phyloP scores from a whole-genome alignment of 2,797 vertebrate genomes.

The Epinephelus coioides region DNA sequence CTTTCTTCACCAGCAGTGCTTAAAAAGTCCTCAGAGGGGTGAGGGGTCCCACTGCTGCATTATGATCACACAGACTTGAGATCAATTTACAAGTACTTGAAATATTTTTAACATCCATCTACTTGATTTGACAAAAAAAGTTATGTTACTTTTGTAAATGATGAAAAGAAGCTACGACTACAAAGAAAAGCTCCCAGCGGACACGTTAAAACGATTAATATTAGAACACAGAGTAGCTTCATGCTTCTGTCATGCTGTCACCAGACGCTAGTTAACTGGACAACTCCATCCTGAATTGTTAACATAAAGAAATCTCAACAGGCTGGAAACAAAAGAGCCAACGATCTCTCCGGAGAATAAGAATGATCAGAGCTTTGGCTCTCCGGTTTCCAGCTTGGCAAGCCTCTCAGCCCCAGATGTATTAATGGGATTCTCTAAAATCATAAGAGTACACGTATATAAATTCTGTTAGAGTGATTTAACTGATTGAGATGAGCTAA shows the following conservation, averaged over 20 bases:
- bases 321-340: constrained; percentile 48
- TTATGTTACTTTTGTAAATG: neutral
- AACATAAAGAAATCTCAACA: constrained; percentile 43
- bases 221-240: constrained; percentile 53
- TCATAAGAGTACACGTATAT: constrained; percentile 9
- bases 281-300: constrained; percentile 47
- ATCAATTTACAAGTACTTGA: constrained; percentile 33
- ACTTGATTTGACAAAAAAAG: constrained; percentile 15
- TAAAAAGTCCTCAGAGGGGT: constrained; percentile 47
- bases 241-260: constrained; percentile 46
- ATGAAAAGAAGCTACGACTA: constrained; percentile 20
- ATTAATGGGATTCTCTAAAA: constrained; percentile 41
- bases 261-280: constrained; percentile 48
- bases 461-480: constrained; percentile 26
- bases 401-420: constrained; percentile 37
- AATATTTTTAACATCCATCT: constrained; percentile 35
- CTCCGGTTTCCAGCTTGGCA: constrained; percentile 41
- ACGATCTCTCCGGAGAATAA: constrained; percentile 39
- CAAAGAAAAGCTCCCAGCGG: constrained; percentile 60
- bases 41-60: constrained; percentile 33
- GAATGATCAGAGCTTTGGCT: constrained; percentile 54
- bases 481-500: constrained; percentile 10
- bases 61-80: constrained; percentile 28
- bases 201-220: constrained; percentile 41
- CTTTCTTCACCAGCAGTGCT: constrained; percentile 45